These are phyloP conservation scores for Vombatus ursinus DNA, from an alignment of 2,113 vertebrate genomes.

Conservation along the genomic window DNA sequence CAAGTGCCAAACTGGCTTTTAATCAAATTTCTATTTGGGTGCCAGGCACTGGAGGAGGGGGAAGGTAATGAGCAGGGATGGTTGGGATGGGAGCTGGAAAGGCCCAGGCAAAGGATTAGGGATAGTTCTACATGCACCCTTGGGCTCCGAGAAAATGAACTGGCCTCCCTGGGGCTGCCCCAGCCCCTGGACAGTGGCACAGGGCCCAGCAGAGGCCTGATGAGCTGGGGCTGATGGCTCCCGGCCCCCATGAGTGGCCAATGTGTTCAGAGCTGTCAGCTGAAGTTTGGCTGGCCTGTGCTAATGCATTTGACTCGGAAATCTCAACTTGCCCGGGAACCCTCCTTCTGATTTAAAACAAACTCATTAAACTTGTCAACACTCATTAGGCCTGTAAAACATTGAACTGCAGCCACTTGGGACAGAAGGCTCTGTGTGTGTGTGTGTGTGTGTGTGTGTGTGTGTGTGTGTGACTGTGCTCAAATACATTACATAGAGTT, in stretches of 20 bases:
- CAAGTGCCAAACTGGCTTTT: constrained; percentile 80
- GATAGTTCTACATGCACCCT: background rate
- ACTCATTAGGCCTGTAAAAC: constrained; percentile 94
- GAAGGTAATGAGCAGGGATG: background rate
- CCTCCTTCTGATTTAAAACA: constrained; percentile 92
- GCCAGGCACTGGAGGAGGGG: constrained; percentile 53
- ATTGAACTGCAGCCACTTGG: constrained; percentile 87
- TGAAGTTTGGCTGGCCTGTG: constrained; percentile 86
- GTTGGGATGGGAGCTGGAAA: background rate
- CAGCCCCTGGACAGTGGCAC: constrained; percentile 4
- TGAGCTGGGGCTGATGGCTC: constrained; percentile 1
- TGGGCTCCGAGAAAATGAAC: background rate
- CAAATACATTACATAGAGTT: background rate
- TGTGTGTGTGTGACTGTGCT: background rate
- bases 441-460: background rate
- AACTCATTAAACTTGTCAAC: constrained; percentile 98
- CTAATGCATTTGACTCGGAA: constrained; percentile 96
- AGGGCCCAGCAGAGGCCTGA: constrained; percentile 14
- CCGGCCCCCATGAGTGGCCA: constrained; percentile 80
- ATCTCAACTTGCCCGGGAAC: constrained; percentile 93
- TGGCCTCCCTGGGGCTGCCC: rapidly evolving
- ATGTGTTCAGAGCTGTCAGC: constrained; percentile 88
- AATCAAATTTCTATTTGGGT: constrained; percentile 78
- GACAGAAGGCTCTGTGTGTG: constrained; percentile 64
- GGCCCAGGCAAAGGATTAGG: background rate